Evolutionary conservation across 2,888 invertebrate genomes (phyloP).

Genomic region (Dendrolimus houi): DNA sequence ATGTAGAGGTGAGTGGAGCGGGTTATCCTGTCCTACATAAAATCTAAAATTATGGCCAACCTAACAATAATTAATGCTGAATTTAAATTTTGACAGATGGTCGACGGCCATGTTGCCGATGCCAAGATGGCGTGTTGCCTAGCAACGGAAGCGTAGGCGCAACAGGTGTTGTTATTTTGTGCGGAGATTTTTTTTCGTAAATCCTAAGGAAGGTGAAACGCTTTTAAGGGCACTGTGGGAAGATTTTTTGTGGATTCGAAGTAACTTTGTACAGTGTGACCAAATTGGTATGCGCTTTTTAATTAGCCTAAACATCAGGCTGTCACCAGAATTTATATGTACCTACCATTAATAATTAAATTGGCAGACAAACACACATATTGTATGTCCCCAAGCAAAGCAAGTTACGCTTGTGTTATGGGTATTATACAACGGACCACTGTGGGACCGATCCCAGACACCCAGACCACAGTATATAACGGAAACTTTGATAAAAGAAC

Average conservation of each 20-base stretch:
- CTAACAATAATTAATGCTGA: slow-evolving; percentile 30
- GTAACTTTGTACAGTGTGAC: not conserved
- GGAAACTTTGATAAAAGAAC: no score
- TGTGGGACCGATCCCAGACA: no score
- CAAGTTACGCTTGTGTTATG: no score
- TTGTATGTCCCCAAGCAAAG: no score
- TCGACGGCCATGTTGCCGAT: slow-evolving; percentile 17
- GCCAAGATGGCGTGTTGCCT: slow-evolving; percentile 31
- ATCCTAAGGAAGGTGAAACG: slow-evolving; percentile 46
- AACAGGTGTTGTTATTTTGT: slow-evolving; percentile 60
- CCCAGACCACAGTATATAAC: no score
- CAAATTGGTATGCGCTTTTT: not conserved
- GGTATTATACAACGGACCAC: no score
- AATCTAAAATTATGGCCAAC: not conserved
- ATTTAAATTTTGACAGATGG: slow-evolving; percentile 70
- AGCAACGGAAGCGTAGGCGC: slow-evolving; percentile 60
- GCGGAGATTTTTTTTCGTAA: slow-evolving; percentile 28
- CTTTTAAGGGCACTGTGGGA: slow-evolving; percentile 51
- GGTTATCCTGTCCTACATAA: not conserved
- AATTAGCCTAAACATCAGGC: not conserved
- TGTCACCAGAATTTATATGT: no score
- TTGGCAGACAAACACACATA: no score
- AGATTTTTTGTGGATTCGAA: slow-evolving; percentile 18
- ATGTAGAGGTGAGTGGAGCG: no score
- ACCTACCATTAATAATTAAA: no score